Evolutionary conservation across 2,797 vertebrate species (phyloP), one percentile per base, ranked within the genome.

Genomic region (Sebastes matsubarae): DNA sequence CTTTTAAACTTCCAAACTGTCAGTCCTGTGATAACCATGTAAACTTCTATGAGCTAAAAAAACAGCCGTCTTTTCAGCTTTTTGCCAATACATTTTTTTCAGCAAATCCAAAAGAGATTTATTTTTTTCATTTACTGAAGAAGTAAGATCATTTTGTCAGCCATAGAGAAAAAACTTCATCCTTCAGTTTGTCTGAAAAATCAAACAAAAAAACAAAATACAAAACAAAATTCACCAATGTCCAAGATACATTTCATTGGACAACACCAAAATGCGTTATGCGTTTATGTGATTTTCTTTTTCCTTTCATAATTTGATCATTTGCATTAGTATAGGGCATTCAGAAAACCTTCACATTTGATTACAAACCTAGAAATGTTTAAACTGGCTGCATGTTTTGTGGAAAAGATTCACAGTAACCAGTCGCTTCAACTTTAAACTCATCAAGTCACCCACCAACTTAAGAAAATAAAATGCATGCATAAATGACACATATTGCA

Each of bases 341-440:
- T 52, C 20, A 52, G 50, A 52, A n/a, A n/a, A 0, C 50, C 50
- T 52, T 52, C 20, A n/a, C 0, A 52, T 52, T 52, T 52, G 9
- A n/a, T 0, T 0, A 0, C 50, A 52, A 50, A 50, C 46, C 46
- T 0, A 50, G 18, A 50, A 20, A 50, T 50, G 46, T 50, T 50
- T 50, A 50, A 50, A 50, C 46, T 18, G 16, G 16, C 46, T 50
- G 46, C 46, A 50, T 4, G 46, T 50, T 50, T 18, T 2, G 46
- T 50, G 1, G 46, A 50, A 0, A 20, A 50, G 46, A 50, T 50
- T 50, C 46, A 0, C 46, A 50, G 46, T 20, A 50, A 50, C 46
- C 46, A 20, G 46, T 20, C 7, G 3, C 42, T 50, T 18, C 42
- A 50, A 50, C 42, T 50, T 50, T 50, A 18, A 50, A 50, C 42